Percentiles rank a stretch among this genome's conserved stretches.
Evolutionary conservation across 2,797 vertebrate species (phyloP).

Genomic region (Hozukius guyotensis): DNA sequence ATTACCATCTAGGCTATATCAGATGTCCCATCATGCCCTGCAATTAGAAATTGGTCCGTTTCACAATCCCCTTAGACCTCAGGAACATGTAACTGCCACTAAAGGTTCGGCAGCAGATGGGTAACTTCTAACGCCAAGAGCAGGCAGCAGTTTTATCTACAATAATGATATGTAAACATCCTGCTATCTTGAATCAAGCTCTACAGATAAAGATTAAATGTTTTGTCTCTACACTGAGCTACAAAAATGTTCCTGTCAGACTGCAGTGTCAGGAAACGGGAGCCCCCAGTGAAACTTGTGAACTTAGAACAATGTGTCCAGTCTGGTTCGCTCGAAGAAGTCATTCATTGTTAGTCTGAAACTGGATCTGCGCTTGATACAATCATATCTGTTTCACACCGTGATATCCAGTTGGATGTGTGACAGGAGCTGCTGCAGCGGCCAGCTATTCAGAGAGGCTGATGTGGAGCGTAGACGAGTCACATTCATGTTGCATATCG

Average conservation of each 20-base stretch:
- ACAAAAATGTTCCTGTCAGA: neutral
- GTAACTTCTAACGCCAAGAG: neutral
- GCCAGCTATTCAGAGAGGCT: neutral
- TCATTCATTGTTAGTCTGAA: constrained; percentile 23
- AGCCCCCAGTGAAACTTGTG: constrained; percentile 16
- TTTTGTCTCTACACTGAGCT: neutral
- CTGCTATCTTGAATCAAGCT: neutral
- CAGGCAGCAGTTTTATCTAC: neutral
- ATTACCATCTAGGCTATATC: constrained; percentile 7
- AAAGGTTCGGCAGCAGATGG: neutral
- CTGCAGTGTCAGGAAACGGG: neutral
- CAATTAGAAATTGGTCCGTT: constrained; percentile 7
- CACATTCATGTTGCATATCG: neutral
- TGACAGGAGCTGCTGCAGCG: neutral
- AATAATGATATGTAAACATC: neutral
- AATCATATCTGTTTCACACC: constrained; percentile 52
- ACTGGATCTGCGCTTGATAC: constrained; percentile 23
- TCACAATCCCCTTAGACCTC: neutral
- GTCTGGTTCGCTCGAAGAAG: constrained; percentile 22
- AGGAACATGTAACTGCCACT: neutral
- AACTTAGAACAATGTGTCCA: constrained; percentile 35
- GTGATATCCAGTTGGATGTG: neutral
- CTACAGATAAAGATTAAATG: neutral
- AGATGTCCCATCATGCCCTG: constrained; percentile 20
- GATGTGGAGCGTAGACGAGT: neutral